Base-by-base conservation (phyloP, 2,113 vertebrate genomes). In the Gulo gulo region DNA sequence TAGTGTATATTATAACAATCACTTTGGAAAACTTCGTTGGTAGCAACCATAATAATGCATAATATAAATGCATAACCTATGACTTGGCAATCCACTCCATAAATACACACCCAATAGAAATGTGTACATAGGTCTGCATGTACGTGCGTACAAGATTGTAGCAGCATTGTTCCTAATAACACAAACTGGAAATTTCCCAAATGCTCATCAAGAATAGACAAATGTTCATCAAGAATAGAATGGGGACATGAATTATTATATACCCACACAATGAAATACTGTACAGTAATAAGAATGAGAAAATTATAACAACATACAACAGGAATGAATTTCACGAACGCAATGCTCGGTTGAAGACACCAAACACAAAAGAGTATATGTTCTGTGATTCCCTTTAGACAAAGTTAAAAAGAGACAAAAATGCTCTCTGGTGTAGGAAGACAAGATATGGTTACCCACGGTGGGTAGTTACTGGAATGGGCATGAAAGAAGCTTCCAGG, bases 391-490 rank as follows among this genome's bases (percentile, higher is more conserved):
- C 5, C 61, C 23, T 45, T 52, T 69, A 73, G 7, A 39, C 36
- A 9, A n/a, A 94, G n/a, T 63, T 80, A 57, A 82, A 57, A 81
- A 82, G 20, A 57, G 12, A 18, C 7, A 82, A 39, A 91, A 90
- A 31, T 42, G 55, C 4, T 29, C 10, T 7, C 24, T 5, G 8
- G 7, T 63, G 18, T 61, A n/a, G 34, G 67, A 82, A 67, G 24
- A 20, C 15, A 76, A 57, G 36, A 20, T 73, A 65, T 57, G 55
- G 29, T 34, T 36, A n/a, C 34, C 21, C 55, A 34, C 15, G 15
- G 4, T 2, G 34, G 0, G 4, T 39, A n/a, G 11, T 29, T 26
- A 21, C 18, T 52, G 26, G 5, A 59, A 71, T 67, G 0, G n/a
- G 20, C 42, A 21, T 2, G 12, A 71, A 45, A 21, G 42, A 80